Percentiles rank a stretch among this genome's conserved stretches.
phyloP scores from a whole-genome alignment of 2,113 vertebrate genomes.

The Ahaetulla prasina region DNA sequence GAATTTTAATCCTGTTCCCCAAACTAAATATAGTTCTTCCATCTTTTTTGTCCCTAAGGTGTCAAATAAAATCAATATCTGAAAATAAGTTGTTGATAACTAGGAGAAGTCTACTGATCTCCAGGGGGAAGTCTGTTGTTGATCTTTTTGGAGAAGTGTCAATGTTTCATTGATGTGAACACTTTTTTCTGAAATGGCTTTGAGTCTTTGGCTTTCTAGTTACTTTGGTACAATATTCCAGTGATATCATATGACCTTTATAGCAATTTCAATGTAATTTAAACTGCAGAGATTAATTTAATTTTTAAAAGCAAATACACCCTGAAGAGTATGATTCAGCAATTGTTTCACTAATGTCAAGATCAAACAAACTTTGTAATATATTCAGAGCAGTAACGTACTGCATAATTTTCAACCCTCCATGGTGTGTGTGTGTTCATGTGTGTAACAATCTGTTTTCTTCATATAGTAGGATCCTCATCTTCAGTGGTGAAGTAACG shows the following conservation, averaged over 20 bases:
- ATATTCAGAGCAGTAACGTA: background rate
- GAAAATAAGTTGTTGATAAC: background rate
- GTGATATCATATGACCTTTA: background rate
- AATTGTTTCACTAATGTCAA: background rate
- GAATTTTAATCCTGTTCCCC: background rate
- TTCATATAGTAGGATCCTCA: background rate
- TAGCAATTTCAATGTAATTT: background rate
- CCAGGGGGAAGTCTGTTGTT: background rate
- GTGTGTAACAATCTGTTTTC: constrained; percentile 21
- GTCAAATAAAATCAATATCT: background rate
- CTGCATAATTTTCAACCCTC: background rate
- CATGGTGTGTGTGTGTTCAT: background rate
- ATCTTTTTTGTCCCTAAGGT: background rate
- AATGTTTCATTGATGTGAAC: background rate
- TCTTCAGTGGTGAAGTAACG: constrained; percentile 16
- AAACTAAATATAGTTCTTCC: background rate
- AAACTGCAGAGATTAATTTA: background rate
- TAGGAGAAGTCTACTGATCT: background rate
- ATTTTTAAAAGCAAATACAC: constrained; percentile 1
- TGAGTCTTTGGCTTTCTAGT: background rate
- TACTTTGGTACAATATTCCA: background rate
- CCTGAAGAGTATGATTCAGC: background rate
- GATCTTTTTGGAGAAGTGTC: background rate
- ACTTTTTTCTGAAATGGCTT: background rate
- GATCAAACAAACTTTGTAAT: background rate